Evolutionary conservation across 2,888 invertebrate genomes (phyloP).

Genomic region (Drosophila nr. medialis): DNA sequence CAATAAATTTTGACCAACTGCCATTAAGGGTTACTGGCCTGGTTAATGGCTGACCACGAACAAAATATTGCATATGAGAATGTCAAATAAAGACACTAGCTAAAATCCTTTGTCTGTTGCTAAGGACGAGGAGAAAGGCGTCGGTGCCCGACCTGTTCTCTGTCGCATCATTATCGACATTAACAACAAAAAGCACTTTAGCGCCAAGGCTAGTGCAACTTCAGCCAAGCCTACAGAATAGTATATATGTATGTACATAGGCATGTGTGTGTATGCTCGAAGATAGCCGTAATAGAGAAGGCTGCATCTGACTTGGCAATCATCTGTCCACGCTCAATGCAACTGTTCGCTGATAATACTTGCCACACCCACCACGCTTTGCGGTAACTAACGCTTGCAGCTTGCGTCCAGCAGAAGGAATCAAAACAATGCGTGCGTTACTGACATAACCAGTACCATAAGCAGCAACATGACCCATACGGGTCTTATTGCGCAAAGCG

Average conservation of each 20-base stretch:
- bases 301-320: slow-evolving; percentile 45
- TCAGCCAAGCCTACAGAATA: slow-evolving; percentile 19
- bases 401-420: slow-evolving; percentile 13
- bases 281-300: slow-evolving; percentile 26
- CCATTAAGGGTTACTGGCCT: slow-evolving; percentile 17
- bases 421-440: slow-evolving; percentile 9
- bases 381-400: slow-evolving; percentile 21
- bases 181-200: slow-evolving; percentile 75
- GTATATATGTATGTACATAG: no score
- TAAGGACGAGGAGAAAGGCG: slow-evolving; percentile 8
- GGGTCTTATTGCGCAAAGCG: slow-evolving; percentile 30
- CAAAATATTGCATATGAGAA: slow-evolving; percentile 43
- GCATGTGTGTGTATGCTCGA: neutral
- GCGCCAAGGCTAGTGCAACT: slow-evolving; percentile 9
- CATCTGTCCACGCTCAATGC: slow-evolving; percentile 46
- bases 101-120: slow-evolving; percentile 13
- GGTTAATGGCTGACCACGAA: slow-evolving; percentile 47
- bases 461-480: slow-evolving; percentile 17
- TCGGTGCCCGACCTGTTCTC: slow-evolving; percentile 10
- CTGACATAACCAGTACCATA: slow-evolving; percentile 7
- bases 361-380: slow-evolving; percentile 42
- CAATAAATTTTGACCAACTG: slow-evolving; percentile 58
- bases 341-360: slow-evolving; percentile 66
- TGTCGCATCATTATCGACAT: slow-evolving; percentile 74
- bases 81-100: slow-evolving; percentile 58